Percentiles rank a stretch among this genome's conserved stretches.
Conservation (phyloP, 2,888 invertebrate species). For the Crocallis elinguaria region DNA sequence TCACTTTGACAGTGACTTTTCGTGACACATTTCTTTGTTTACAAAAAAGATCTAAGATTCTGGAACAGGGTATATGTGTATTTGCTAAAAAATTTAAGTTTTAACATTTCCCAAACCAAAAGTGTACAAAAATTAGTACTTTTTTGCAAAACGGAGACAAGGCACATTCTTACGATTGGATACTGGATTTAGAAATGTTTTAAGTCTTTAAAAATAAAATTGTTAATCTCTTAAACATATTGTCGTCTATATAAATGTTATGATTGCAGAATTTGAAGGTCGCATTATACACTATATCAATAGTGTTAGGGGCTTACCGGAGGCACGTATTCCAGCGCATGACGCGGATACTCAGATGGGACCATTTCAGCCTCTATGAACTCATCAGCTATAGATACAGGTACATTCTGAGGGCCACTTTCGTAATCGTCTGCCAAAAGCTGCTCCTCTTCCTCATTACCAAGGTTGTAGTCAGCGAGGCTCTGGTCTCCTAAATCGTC, state of each 20-base stretch:
- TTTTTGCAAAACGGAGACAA: too few relatives aligned
- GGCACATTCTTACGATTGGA: too few relatives aligned
- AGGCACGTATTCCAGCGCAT: conserved; percentile 55
- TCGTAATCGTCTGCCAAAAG: conserved; percentile 79
- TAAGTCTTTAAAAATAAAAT: too few relatives aligned
- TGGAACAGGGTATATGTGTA: too few relatives aligned
- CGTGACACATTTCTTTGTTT: too few relatives aligned
- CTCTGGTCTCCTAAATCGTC: conserved; percentile 81
- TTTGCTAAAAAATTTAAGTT: too few relatives aligned
- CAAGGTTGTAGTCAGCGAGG: conserved; percentile 79
- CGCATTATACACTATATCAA: not conserved
- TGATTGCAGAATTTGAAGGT: not conserved
- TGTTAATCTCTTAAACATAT: too few relatives aligned
- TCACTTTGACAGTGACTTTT: too few relatives aligned
- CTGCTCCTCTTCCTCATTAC: conserved; percentile 80
- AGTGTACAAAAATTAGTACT: too few relatives aligned
- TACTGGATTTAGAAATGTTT: too few relatives aligned
- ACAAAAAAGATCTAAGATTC: too few relatives aligned
- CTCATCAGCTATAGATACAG: conserved; percentile 51
- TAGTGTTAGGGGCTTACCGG: conserved; percentile 52
- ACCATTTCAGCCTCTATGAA: conserved; percentile 57
- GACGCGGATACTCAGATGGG: conserved; percentile 59
- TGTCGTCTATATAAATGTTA: not conserved
- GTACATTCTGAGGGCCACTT: conserved; percentile 70
- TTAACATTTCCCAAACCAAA: too few relatives aligned